Evolutionary conservation across 2,888 invertebrate genomes (phyloP).

Genomic region (Latrodectus hesperus): DNA sequence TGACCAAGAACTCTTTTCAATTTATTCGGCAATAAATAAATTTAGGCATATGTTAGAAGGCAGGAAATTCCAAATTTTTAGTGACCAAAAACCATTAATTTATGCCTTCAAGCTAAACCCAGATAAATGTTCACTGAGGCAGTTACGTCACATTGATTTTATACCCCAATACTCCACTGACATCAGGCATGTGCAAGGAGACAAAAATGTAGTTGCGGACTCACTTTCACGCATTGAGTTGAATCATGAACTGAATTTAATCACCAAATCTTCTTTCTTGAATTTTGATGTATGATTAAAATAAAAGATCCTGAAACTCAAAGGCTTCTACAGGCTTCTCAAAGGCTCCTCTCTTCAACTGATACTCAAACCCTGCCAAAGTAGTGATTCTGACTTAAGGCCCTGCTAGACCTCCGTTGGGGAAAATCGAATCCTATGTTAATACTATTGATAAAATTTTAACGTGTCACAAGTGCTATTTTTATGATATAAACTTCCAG

Average conservation of each 20-base stretch:
- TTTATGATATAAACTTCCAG: too few species aligned
- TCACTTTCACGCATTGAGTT: too few species aligned
- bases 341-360: not conserved
- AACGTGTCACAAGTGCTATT: too few species aligned
- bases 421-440: too few species aligned
- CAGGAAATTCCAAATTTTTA: slow-evolving; percentile 29
- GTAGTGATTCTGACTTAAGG: not conserved
- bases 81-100: slow-evolving; percentile 70
- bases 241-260: too few species aligned
- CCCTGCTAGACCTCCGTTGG: too few species aligned
- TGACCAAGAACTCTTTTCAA: slow-evolving; percentile 71
- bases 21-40: slow-evolving; percentile 70
- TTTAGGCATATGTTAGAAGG: slow-evolving; percentile 70
- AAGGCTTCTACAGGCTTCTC: not conserved
- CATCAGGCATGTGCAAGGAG: slow-evolving; percentile 72
- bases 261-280: too few species aligned
- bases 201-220: not conserved
- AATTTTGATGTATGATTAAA: too few species aligned
- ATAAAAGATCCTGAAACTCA: too few species aligned
- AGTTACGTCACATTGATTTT: slow-evolving; percentile 73
- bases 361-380: too few species aligned
- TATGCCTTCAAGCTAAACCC: slow-evolving; percentile 34
- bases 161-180: slow-evolving; percentile 74
- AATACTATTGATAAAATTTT: too few species aligned
- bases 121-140: slow-evolving; percentile 72